Percentiles rank a stretch among this genome's conserved stretches.
Conservation (phyloP, 1,140 invertebrate genomes). For the Drosophila parvula region DNA sequence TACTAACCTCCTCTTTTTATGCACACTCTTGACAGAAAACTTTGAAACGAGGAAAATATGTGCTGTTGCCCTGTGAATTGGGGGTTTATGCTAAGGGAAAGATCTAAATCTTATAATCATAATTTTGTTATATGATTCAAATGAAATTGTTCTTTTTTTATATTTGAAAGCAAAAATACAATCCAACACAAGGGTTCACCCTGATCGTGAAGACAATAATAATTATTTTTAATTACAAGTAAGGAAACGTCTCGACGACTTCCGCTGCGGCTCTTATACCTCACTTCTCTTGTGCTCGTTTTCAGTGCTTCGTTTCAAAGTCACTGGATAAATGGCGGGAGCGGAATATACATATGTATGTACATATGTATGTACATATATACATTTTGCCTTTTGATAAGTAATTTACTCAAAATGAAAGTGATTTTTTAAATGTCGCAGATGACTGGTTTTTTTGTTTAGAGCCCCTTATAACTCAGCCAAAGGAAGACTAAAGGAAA, state of each 20-base stretch:
- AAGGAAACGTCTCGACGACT: constrained; percentile 27
- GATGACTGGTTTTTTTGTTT: too few species aligned
- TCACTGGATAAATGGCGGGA: background rate
- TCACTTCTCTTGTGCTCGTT: background rate
- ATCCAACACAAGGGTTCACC: background rate
- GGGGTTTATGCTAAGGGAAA: background rate
- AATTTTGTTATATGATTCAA: background rate
- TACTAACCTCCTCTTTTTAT: constrained; percentile 50
- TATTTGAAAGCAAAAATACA: background rate
- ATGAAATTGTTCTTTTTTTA: too few species aligned
- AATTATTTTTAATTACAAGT: constrained; percentile 32
- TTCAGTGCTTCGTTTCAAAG: background rate
- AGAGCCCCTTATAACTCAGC: background rate
- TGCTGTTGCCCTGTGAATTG: background rate
- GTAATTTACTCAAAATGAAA: background rate
- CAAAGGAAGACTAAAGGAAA: background rate
- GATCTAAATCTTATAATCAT: background rate
- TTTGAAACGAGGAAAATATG: constrained; percentile 1
- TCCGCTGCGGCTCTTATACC: constrained; percentile 13
- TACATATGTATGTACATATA: background rate
- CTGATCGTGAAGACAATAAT: background rate
- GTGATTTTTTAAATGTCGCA: background rate
- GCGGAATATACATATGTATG: background rate
- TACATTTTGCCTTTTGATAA: background rate
- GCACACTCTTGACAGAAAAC: constrained; percentile 3